Percentiles rank a stretch among this genome's conserved stretches.
These are phyloP conservation scores for Myotis davidii DNA, from an alignment of 2,113 vertebrate genomes.

Conservation along the genomic window DNA sequence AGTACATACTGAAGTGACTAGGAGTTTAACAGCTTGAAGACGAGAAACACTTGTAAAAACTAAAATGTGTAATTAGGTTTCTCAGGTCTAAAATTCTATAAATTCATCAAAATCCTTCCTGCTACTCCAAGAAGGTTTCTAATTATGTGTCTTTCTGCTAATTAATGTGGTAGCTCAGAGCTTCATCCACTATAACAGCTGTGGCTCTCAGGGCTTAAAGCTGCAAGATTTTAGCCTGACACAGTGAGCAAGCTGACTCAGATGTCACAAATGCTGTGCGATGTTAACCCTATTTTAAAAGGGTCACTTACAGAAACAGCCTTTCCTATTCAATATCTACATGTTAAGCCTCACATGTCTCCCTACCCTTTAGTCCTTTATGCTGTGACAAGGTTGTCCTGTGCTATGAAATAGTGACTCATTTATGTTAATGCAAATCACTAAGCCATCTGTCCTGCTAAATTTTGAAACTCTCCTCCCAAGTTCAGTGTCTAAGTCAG, in stretches of 20 bases:
- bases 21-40: background rate
- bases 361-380: background rate
- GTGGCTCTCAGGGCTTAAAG: background rate
- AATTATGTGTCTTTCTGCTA: background rate
- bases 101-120: background rate
- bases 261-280: constrained; percentile 7
- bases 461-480: constrained; percentile 65
- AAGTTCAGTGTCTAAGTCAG: constrained; percentile 75
- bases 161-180: background rate
- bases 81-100: background rate
- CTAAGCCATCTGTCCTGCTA: constrained; percentile 69
- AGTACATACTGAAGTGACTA: background rate
- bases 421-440: constrained; percentile 75
- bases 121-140: background rate
- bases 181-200: background rate
- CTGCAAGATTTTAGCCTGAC: background rate
- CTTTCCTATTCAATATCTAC: background rate
- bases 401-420: constrained; percentile 74
- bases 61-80: background rate
- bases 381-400: constrained; percentile 40
- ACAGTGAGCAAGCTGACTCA: background rate
- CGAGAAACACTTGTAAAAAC: background rate
- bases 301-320: constrained; percentile 41
- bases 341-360: accelerated
- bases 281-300: background rate